phyloP scores from a whole-genome alignment of 2,888 invertebrate species.

The Eupelmus urozonus region DNA sequence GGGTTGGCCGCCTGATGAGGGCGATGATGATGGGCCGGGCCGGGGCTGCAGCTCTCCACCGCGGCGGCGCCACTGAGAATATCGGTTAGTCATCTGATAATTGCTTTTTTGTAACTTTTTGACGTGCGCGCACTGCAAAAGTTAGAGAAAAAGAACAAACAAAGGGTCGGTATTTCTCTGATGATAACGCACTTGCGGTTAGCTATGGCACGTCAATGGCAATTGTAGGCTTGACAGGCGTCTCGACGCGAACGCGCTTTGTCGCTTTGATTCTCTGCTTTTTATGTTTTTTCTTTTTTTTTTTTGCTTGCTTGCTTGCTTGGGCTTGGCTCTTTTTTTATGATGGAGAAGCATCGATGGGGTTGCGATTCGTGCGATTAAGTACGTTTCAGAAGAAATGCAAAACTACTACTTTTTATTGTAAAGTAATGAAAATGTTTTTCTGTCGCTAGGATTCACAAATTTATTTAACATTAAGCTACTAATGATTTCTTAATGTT shows the following conservation, averaged over 20 bases:
- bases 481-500: too few species aligned
- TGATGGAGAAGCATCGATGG: neutral
- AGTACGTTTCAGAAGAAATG: too few species aligned
- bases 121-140: slow-evolving; percentile 76
- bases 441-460: neutral
- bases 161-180: slow-evolving; percentile 49
- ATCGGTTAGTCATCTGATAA: slow-evolving; percentile 78
- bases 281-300: neutral
- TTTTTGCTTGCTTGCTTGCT: neutral
- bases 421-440: neutral
- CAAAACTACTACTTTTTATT: too few species aligned
- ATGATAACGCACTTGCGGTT: too few species aligned
- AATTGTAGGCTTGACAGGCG: neutral
- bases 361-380: too few species aligned
- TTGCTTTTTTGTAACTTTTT: slow-evolving; percentile 77
- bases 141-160: slow-evolving; percentile 59
- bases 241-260: neutral
- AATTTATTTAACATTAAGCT: too few species aligned
- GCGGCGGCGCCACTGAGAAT: slow-evolving; percentile 77
- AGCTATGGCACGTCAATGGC: too few species aligned
- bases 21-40: slow-evolving; percentile 53
- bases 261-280: neutral
- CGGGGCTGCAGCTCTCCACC: too few species aligned
- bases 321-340: neutral
- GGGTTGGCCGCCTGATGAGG: slow-evolving; percentile 2